phyloP scores from a whole-genome alignment of 2,113 vertebrate genomes.

The Kryptolebias marmoratus region DNA sequence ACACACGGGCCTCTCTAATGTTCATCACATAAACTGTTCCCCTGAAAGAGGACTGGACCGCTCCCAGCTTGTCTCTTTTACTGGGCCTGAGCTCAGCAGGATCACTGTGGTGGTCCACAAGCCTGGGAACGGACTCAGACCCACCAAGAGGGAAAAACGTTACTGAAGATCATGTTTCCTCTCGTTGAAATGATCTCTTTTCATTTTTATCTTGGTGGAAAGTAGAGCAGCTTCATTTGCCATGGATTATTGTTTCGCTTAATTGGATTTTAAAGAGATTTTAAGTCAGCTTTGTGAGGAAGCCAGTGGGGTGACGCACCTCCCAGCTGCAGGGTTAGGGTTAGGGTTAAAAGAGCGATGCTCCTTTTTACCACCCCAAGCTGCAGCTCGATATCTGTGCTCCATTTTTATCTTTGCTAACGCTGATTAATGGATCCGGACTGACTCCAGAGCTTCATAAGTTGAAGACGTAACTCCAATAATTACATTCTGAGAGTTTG shows the following conservation, averaged over 20 bases:
- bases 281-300: conserved; percentile 61
- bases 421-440: no score
- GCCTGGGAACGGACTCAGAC: conserved; percentile 60
- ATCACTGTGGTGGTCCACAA: conserved; percentile 59
- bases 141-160: neutral
- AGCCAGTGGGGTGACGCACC: conserved; percentile 47
- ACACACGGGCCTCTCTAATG: conserved; percentile 68
- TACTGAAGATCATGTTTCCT: conserved; percentile 59
- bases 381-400: no score
- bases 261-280: conserved; percentile 77
- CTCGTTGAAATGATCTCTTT: conserved; percentile 57
- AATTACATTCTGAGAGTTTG: no score
- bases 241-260: conserved; percentile 70
- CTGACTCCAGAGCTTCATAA: no score
- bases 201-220: conserved; percentile 59
- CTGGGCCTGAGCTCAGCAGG: conserved; percentile 49
- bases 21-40: conserved; percentile 75
- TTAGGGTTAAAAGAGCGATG: conserved; percentile 47
- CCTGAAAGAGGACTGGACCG: conserved; percentile 64
- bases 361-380: neutral
- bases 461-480: no score
- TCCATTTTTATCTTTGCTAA: no score
- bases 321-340: conserved; percentile 68
- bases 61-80: conserved; percentile 51
- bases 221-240: conserved; percentile 62